A percentile compares a stretch with the other conserved stretches of the same genome.
phyloP scores from a whole-genome alignment of 2,113 vertebrate species.

The Thunnus thynnus region DNA sequence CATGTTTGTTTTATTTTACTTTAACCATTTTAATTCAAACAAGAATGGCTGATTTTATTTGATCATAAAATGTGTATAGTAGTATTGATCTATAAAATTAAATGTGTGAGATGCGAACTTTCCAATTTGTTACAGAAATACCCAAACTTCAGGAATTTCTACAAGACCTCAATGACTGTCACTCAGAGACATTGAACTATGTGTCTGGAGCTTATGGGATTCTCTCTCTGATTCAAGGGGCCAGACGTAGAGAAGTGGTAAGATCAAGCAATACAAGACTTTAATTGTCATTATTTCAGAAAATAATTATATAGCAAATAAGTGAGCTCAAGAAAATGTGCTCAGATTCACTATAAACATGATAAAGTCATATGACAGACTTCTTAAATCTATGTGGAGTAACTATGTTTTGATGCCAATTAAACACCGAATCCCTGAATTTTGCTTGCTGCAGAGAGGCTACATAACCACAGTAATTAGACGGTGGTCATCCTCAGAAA shows the following conservation, averaged over 20 bases:
- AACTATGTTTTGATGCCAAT: background rate
- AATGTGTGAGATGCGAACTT: too few relatives aligned
- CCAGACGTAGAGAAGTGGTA: conserved; percentile 10
- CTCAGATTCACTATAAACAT: background rate
- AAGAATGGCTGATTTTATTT: too few relatives aligned
- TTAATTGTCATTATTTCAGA: background rate
- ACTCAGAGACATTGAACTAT: conserved; percentile 47
- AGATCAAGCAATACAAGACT: background rate
- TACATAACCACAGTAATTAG: too few relatives aligned
- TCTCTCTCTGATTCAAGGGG: conserved; percentile 61
- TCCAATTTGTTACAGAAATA: conserved; percentile 52
- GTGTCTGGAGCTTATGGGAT: conserved; percentile 57
- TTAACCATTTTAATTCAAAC: too few relatives aligned
- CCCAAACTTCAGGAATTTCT: conserved; percentile 27
- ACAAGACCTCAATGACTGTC: conserved; percentile 37
- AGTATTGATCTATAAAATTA: too few relatives aligned
- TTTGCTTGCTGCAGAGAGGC: too few relatives aligned
- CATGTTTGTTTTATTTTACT: background rate
- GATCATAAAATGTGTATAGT: too few relatives aligned
- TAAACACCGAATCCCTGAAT: background rate
- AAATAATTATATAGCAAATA: background rate
- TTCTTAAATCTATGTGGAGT: background rate
- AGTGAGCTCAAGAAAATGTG: too few relatives aligned
- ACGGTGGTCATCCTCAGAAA: too few relatives aligned
- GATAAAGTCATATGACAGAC: background rate